These are phyloP conservation scores for Lepeophtheirus nordmannii DNA, from an alignment of 2,888 invertebrate species.

Conservation along the genomic window DNA sequence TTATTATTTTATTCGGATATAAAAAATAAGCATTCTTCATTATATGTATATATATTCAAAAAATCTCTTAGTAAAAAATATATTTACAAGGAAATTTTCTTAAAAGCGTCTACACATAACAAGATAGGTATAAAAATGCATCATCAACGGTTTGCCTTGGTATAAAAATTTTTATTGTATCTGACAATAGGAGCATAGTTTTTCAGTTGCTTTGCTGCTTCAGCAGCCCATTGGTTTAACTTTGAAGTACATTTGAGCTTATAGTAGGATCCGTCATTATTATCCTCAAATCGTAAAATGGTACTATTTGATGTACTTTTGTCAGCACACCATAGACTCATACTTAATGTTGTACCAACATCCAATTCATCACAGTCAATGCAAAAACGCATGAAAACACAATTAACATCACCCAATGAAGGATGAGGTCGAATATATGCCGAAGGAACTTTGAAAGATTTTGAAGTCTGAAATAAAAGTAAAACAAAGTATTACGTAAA, in stretches of 20 bases:
- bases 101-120: too few species aligned
- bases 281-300: neutral
- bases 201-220: constrained; percentile 14
- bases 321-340: constrained; percentile 3
- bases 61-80: too few species aligned
- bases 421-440: neutral
- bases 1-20: too few species aligned
- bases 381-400: constrained; percentile 4
- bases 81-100: too few species aligned
- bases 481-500: neutral
- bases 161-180: constrained; percentile 13
- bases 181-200: constrained; percentile 17
- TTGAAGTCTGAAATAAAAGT: neutral
- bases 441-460: neutral
- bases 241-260: constrained; percentile 9
- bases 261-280: constrained; percentile 1
- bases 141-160: neutral
- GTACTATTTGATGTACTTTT: neutral
- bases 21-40: too few species aligned
- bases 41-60: too few species aligned
- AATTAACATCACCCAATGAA: neutral
- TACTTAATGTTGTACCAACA: neutral
- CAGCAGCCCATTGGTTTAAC: constrained; percentile 17
- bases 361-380: constrained; percentile 16
- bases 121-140: too few species aligned